These are phyloP conservation scores for Helicoverpa zea DNA, from an alignment of 1,140 invertebrate genomes.

Conservation along the genomic window DNA sequence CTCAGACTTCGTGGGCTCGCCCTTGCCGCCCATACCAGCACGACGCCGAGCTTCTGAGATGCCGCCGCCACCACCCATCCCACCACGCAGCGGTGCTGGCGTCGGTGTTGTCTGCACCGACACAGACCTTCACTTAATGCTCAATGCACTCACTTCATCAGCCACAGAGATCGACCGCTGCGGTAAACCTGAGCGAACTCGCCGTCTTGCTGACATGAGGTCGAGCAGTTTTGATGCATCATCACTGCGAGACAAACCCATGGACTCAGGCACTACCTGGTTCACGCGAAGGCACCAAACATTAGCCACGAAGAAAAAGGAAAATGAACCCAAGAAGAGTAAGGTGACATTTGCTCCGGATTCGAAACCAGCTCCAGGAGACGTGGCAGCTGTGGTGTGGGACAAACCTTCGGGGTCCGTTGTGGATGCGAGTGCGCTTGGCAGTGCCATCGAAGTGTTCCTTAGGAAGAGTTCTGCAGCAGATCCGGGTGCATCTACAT, in stretches of 20 bases:
- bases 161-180: conserved; percentile 92
- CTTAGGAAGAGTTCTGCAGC: conserved; percentile 87
- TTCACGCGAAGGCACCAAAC: conserved; percentile 92
- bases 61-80: conserved; percentile 86
- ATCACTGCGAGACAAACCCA: conserved; percentile 87
- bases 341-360: conserved; percentile 85
- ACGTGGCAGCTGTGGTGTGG: conserved; percentile 88
- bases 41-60: conserved; percentile 90
- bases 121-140: conserved; percentile 92
- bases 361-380: conserved; percentile 73
- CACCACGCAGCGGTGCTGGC: conserved; percentile 76
- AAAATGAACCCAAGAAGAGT: conserved; percentile 86
- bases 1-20: conserved; percentile 90
- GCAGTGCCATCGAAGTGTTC: conserved; percentile 94
- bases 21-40: conserved; percentile 85
- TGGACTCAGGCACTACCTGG: conserved; percentile 89
- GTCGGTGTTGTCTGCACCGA: conserved; percentile 92
- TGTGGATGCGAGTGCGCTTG: conserved; percentile 92
- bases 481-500: conserved; percentile 76
- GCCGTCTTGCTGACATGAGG: conserved; percentile 88
- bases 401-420: conserved; percentile 91
- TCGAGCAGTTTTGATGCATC: conserved; percentile 95
- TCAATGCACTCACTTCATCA: conserved; percentile 93
- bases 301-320: conserved; percentile 89
- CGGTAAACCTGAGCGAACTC: conserved; percentile 80